Conservation (phyloP, 1,140 invertebrate species). For the Drosophila micromelanica region DNA sequence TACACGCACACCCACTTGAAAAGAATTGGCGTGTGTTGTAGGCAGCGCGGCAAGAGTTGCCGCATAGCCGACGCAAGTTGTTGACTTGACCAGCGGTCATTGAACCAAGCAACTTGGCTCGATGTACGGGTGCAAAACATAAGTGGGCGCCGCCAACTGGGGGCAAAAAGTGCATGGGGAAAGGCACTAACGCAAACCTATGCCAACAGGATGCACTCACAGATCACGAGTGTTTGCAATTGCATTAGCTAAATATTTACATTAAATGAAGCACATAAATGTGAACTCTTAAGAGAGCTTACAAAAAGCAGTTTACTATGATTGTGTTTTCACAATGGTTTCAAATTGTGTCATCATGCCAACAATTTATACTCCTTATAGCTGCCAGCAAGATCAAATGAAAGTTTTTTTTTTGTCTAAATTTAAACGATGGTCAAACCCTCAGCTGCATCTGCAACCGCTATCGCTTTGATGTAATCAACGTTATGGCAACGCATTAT, state of each 20-base stretch:
- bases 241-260: slow-evolving; percentile 23
- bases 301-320: not conserved
- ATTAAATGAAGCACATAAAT: slow-evolving; percentile 13
- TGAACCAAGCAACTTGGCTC: slow-evolving; percentile 41
- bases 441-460: slow-evolving; percentile 4
- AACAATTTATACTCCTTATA: slow-evolving; percentile 56
- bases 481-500: slow-evolving; percentile 71
- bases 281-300: not conserved
- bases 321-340: not conserved
- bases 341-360: not conserved
- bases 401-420: slow-evolving; percentile 59
- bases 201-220: slow-evolving; percentile 11
- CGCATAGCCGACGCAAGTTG: slow-evolving; percentile 27
- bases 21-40: slow-evolving; percentile 64
- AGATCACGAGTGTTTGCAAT: slow-evolving; percentile 2
- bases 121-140: not conserved
- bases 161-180: not conserved
- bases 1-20: slow-evolving; percentile 46
- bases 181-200: slow-evolving; percentile 2
- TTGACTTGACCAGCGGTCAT: slow-evolving; percentile 60
- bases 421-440: slow-evolving; percentile 31
- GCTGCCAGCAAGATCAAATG: slow-evolving; percentile 49
- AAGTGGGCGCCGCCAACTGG: slow-evolving; percentile 32
- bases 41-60: slow-evolving; percentile 36
- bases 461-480: slow-evolving; percentile 55